A percentile compares a stretch with the other conserved stretches of the same genome.
Evolutionary conservation across 2,113 vertebrate species (phyloP).

Genomic region (Mesocricetus auratus): DNA sequence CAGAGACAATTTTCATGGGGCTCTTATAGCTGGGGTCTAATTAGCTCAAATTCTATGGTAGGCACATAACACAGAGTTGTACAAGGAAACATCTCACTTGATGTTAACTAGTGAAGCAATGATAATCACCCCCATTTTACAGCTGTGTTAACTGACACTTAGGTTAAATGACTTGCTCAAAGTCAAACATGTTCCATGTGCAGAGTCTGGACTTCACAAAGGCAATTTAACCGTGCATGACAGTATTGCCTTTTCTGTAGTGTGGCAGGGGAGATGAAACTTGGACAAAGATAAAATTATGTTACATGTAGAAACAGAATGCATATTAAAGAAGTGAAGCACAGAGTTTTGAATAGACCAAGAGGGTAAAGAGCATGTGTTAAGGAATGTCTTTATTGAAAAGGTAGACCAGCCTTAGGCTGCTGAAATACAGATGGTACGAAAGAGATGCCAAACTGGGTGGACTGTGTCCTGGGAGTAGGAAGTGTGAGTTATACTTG

Average conservation of each 20-base stretch:
- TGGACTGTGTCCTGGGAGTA: background rate
- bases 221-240: background rate
- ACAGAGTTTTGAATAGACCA: background rate
- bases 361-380: background rate
- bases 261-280: background rate
- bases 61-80: background rate
- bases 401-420: background rate
- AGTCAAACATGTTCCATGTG: background rate
- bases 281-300: background rate
- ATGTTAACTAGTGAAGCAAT: background rate
- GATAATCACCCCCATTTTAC: background rate
- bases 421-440: background rate
- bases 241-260: background rate
- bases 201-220: background rate
- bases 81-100: background rate
- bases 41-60: background rate
- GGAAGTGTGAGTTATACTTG: fast-evolving
- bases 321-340: background rate
- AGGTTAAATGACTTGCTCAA: background rate
- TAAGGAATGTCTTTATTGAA: background rate
- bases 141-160: background rate
- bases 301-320: background rate
- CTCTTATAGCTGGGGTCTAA: background rate
- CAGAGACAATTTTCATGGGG: background rate
- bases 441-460: background rate